Percentiles rank a stretch among this genome's conserved stretches.
Conservation (phyloP, 2,888 invertebrate species). For the Ectemnius lituratus region DNA sequence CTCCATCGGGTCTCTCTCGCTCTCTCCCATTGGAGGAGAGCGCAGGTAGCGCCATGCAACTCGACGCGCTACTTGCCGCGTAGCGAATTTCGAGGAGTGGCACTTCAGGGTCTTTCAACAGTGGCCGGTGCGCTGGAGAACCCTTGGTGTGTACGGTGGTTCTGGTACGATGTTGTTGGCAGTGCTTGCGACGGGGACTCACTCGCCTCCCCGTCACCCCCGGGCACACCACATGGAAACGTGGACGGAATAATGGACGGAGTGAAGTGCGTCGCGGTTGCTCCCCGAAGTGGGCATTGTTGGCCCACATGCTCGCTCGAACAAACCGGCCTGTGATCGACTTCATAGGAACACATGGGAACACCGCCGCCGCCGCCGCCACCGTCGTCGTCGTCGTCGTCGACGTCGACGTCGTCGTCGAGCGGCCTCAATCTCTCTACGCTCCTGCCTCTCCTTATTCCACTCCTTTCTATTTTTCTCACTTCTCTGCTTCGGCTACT, state of each 20-base stretch:
- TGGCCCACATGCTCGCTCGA: slow-evolving; percentile 77
- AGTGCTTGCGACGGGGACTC: slow-evolving; percentile 52
- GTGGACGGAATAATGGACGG: slow-evolving; percentile 73
- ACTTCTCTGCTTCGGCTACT: slow-evolving; percentile 33
- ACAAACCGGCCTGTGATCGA: slow-evolving; percentile 73
- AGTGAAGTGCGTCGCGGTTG: slow-evolving; percentile 75
- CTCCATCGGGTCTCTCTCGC: slow-evolving; percentile 32
- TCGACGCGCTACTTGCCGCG: slow-evolving; percentile 61
- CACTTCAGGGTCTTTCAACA: slow-evolving; percentile 69
- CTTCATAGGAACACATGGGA: slow-evolving; percentile 70
- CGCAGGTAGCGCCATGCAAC: slow-evolving; percentile 66
- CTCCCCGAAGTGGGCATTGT: slow-evolving; percentile 75
- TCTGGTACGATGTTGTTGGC: slow-evolving; percentile 58
- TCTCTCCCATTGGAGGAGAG: slow-evolving; percentile 45
- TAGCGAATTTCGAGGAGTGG: slow-evolving; percentile 72
- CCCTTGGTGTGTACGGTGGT: slow-evolving; percentile 56
- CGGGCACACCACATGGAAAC: slow-evolving; percentile 65
- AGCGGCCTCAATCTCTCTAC: slow-evolving; percentile 24
- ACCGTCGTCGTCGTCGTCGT: slow-evolving; percentile 4
- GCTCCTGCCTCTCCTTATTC: neutral
- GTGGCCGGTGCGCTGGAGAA: slow-evolving; percentile 68
- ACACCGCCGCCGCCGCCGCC: slow-evolving; percentile 46
- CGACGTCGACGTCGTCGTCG: slow-evolving; percentile 12
- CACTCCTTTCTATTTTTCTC: slow-evolving; percentile 38
- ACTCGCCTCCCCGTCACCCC: slow-evolving; percentile 47